Conservation (phyloP, 2,797 vertebrate species). For the Enteromius trimaculatus region DNA sequence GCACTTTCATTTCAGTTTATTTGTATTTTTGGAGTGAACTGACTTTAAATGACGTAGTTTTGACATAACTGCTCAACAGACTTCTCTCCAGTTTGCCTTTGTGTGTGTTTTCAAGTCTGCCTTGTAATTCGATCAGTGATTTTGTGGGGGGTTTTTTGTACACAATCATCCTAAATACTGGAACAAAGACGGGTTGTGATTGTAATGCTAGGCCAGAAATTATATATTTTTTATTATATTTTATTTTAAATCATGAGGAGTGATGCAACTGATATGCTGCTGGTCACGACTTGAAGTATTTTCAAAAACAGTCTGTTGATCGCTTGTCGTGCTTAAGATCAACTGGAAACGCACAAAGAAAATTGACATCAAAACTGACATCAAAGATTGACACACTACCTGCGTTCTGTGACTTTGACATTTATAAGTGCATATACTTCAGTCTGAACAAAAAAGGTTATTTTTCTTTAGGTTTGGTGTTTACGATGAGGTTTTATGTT, state of each 20-base stretch:
- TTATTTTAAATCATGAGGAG: constrained; percentile 12
- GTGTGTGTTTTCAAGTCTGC: constrained; percentile 46
- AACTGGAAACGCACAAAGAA: not conserved
- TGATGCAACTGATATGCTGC: not conserved
- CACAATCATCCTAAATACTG: constrained; percentile 14
- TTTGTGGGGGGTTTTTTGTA: not conserved
- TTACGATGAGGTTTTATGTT: constrained; percentile 33
- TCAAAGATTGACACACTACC: not conserved
- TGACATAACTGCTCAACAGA: not conserved
- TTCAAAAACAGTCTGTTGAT: not conserved
- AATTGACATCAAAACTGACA: not conserved
- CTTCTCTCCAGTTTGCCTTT: constrained; percentile 51
- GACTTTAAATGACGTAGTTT: not conserved
- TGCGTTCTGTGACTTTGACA: not conserved
- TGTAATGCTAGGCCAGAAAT: not conserved
- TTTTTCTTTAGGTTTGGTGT: not conserved
- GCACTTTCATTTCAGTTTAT: constrained; percentile 14
- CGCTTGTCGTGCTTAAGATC: not conserved
- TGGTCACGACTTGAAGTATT: constrained; percentile 6
- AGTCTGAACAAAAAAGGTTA: not conserved
- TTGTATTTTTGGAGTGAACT: not conserved
- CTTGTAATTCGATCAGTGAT: constrained; percentile 13
- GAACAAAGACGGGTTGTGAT: not conserved
- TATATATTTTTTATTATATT: not conserved
- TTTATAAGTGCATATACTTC: not conserved